Evolutionary conservation across 2,888 invertebrate genomes (phyloP).

Genomic region (Megamerina dolium): DNA sequence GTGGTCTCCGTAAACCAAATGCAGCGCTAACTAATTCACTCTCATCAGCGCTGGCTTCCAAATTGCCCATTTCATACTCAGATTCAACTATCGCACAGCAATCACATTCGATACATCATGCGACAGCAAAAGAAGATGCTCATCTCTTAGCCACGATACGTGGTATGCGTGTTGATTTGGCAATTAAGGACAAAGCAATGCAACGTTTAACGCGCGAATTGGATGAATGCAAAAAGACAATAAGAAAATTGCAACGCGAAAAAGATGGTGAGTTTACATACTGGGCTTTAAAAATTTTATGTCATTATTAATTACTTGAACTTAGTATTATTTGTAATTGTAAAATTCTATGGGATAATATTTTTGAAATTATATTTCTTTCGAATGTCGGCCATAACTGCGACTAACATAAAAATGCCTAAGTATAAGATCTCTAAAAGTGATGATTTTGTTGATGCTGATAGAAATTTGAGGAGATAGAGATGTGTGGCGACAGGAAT

Average conservation of each 20-base stretch:
- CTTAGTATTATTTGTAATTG: background rate
- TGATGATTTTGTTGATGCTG: no score
- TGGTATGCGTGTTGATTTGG: slow-evolving; percentile 67
- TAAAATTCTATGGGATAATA: background rate
- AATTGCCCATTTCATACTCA: slow-evolving; percentile 54
- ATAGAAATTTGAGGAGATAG: no score
- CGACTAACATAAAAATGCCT: no score
- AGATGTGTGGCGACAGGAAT: no score
- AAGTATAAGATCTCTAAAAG: no score
- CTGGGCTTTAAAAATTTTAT: background rate
- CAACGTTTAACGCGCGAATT: slow-evolving; percentile 67
- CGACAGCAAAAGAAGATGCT: slow-evolving; percentile 61
- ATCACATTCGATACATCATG: slow-evolving; percentile 41
- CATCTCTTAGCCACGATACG: slow-evolving; percentile 74
- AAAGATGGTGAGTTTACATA: slow-evolving; percentile 54
- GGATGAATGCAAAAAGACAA: slow-evolving; percentile 70
- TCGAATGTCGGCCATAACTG: no score
- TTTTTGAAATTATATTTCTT: background rate
- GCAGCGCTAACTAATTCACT: slow-evolving; percentile 13
- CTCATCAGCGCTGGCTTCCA: slow-evolving; percentile 30
- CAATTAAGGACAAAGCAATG: slow-evolving; percentile 67
- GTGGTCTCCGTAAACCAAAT: slow-evolving; percentile 44
- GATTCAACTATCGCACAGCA: slow-evolving; percentile 48
- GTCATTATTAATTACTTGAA: background rate
- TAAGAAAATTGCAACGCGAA: slow-evolving; percentile 69